A percentile compares a stretch with the other conserved stretches of the same genome.
These are phyloP conservation scores for Tragulus kanchil DNA, from an alignment of 2,113 vertebrate genomes.

Conservation along the genomic window DNA sequence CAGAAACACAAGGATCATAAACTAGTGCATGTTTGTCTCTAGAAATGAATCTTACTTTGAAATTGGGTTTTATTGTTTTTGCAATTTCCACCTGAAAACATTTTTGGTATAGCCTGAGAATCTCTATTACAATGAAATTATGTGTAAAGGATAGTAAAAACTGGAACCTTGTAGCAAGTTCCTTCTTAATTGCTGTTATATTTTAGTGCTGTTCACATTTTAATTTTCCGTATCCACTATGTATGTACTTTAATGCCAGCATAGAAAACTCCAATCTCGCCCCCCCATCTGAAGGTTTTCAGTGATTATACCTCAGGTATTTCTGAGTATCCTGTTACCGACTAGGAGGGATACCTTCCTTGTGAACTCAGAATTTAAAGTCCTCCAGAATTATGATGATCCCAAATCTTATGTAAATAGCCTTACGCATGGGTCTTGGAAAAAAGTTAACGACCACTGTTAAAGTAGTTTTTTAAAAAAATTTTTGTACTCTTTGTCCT, in stretches of 20 bases:
- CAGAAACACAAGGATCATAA: conserved; percentile 65
- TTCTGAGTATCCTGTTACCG: conserved; percentile 57
- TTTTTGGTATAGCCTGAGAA: conserved; percentile 61
- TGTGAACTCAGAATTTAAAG: conserved; percentile 65
- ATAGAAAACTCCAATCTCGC: background rate
- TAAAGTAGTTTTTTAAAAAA: conserved; percentile 13
- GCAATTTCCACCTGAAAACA: conserved; percentile 45
- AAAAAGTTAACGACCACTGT: conserved; percentile 40
- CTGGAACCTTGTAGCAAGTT: background rate
- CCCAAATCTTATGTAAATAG: conserved; percentile 65
- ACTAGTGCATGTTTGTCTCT: conserved; percentile 41
- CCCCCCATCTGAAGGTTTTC: conserved; percentile 47
- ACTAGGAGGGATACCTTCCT: conserved; percentile 14
- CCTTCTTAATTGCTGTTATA: background rate
- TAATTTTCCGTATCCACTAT: background rate
- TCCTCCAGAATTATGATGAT: conserved; percentile 63
- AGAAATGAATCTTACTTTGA: conserved; percentile 53
- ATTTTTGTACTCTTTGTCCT: background rate
- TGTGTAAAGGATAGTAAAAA: background rate
- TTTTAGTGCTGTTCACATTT: background rate
- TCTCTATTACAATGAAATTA: background rate
- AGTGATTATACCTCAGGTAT: conserved; percentile 71
- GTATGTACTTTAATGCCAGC: conserved; percentile 16
- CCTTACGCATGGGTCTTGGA: conserved; percentile 15
- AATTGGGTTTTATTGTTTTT: conserved; percentile 44